Evolutionary conservation across 2,888 invertebrate species (phyloP), one percentile per base, ranked within the genome.

Genomic region (Diadromus collaris): DNA sequence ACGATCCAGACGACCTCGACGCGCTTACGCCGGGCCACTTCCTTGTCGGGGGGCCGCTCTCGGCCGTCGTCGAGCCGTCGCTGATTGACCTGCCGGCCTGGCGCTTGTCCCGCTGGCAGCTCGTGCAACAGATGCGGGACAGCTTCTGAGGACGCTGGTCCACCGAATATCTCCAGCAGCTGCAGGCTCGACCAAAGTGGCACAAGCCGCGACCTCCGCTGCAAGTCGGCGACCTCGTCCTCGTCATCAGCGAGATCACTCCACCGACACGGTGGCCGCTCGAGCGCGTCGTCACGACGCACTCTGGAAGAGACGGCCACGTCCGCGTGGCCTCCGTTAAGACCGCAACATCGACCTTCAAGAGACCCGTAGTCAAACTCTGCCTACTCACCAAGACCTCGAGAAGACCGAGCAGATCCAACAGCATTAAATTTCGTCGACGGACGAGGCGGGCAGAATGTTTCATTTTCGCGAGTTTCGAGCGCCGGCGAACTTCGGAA

Each of bases 241-340:
- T 85, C 0, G 13, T 85, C 13, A 78, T 79, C 3, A 82, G 82
- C 6, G 83, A 85, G 21, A 51, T 74, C 0, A 19, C 48, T 13
- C 82, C 83, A 9, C 84, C 84, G 5, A 9, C 58, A 0, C 76
- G 81, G 6, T 85, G 85, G 85, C 81, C 80, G 5, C 69, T 84
- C 2, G 86, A 82, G 0, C 60, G 83, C 9, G 76, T 85, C 7
- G 41, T 56, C 0, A 16, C 71, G 0, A 24, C 83, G 0, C 82
- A 83, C 27, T 85, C 85, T 13, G 84, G 85, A 13, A 7, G 60
- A 7, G 87, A 87, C 29, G 81, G 79, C 13, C 54, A 77, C 0
- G 80, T 79, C 7, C 61, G 85, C 10, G 85, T 84, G 0, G 84
- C 83, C 0, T 82, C 83, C 0, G 2, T 86, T 2, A 78, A 78